Evolutionary conservation across 2,888 invertebrate species (phyloP).

Genomic region (Thelaira solivaga): DNA sequence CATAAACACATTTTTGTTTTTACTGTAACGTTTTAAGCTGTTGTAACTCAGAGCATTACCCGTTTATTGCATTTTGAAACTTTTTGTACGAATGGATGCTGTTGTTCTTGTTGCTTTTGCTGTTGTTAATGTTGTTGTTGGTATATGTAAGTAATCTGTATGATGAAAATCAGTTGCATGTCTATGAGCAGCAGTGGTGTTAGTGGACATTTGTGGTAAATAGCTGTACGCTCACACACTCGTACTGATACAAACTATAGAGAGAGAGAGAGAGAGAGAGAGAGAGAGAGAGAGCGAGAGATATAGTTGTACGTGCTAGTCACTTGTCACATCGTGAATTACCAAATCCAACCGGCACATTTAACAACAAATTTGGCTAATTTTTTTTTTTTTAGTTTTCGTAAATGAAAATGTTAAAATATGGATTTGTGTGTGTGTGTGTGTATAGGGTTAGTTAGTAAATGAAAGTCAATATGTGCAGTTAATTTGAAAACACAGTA

Average conservation of each 20-base stretch:
- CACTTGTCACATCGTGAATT: constrained; percentile 13
- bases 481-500: background rate
- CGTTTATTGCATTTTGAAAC: constrained; percentile 25
- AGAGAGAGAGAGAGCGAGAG: no score
- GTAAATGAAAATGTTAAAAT: constrained; percentile 20
- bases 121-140: background rate
- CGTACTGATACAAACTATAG: no score
- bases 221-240: no score
- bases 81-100: background rate
- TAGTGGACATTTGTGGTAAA: background rate
- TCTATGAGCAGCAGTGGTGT: constrained; percentile 10
- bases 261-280: no score
- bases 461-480: constrained; percentile 15
- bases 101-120: background rate
- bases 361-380: constrained; percentile 57
- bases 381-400: constrained; percentile 32
- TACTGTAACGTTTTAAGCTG: constrained; percentile 17
- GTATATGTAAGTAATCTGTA: constrained; percentile 1
- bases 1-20: constrained; percentile 17
- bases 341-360: constrained; percentile 32
- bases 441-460: constrained; percentile 34
- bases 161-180: constrained; percentile 28
- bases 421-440: constrained; percentile 7
- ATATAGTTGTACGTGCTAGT: background rate
- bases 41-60: constrained; percentile 21